Base-by-base conservation (phyloP, 2,888 invertebrate genomes). In the Artemia sinica region DNA sequence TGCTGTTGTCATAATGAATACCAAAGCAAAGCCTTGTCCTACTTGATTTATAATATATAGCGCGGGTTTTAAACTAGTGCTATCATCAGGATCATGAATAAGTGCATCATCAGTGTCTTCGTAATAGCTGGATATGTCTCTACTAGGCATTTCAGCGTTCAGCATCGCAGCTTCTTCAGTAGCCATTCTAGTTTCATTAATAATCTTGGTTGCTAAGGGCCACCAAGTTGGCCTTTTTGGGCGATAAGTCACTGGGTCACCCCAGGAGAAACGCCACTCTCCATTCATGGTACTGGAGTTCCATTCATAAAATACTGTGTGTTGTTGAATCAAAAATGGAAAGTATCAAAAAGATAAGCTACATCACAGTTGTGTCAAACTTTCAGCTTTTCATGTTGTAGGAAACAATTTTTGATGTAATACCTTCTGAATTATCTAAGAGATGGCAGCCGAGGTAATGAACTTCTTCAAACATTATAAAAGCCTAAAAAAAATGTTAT, bases 1-100 rank as follows among this genome's bases (percentile, higher is more conserved):
- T 18, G 70, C 63, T 58, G 63, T 58, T 58, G 63, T 58, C 63
- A 58, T 58, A 2, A 58, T 58, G 11, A 58, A 58, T 58, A 58
- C 10, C 9, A 58, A 28, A 11, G 63, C 63, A 58, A 58, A 58
- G 8, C 8, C 63, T 9, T 58, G 63, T 58, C 63, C 63, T 18
- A 28, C 14, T 28, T 58, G 63, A 10, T 58, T 58, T n/a, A 58
- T 58, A 28, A 58, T 58, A 11, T 58, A 58, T n/a, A 58, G 63
- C 2, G n/a, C 2, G 63, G 63, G 28, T 9, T n/a, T 58, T 8
- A 18, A 58, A 10, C 10, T 58, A 8, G 28, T 10, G 12, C 63
- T 28, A 18, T 28, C 63, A 58, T 58, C 63, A n/a, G 14, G 28
- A 28, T 28, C 63, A 18, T 58, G 14, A 28, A 58, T 58, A 1